Conservation (phyloP, 2,888 invertebrate genomes). For the Abrostola tripartita region DNA sequence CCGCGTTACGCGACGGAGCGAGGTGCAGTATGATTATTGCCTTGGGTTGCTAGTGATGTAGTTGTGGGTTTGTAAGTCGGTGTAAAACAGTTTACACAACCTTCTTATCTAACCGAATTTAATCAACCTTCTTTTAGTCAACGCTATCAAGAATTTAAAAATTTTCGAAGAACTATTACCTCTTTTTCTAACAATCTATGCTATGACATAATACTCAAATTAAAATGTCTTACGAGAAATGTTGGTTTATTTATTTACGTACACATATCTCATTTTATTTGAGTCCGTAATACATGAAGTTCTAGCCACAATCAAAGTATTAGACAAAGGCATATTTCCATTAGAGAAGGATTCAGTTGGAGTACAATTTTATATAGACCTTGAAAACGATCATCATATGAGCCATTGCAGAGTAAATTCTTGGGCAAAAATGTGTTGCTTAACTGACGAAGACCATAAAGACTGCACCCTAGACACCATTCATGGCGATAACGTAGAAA, state of each 20-base stretch:
- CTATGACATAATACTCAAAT: slow-evolving; percentile 36
- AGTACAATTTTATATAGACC: slow-evolving; percentile 73
- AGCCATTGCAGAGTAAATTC: slow-evolving; percentile 62
- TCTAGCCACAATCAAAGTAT: slow-evolving; percentile 60
- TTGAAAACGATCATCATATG: slow-evolving; percentile 67
- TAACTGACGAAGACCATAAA: slow-evolving; percentile 59
- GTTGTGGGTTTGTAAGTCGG: too few species aligned
- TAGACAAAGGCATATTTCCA: slow-evolving; percentile 75
- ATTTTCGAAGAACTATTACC: not conserved
- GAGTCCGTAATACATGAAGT: slow-evolving; percentile 37
- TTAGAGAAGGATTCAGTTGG: slow-evolving; percentile 70
- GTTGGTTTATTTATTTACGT: slow-evolving; percentile 43
- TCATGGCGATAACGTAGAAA: slow-evolving; percentile 54
- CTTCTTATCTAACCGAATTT: too few species aligned
- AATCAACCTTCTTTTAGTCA: too few species aligned
- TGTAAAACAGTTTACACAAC: too few species aligned
- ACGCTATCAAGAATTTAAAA: not conserved
- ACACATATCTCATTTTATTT: slow-evolving; percentile 50
- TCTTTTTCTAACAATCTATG: slow-evolving; percentile 9
- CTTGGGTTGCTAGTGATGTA: too few species aligned
- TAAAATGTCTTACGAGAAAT: slow-evolving; percentile 52
- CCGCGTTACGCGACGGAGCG: too few species aligned
- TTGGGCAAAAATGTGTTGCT: slow-evolving; percentile 68
- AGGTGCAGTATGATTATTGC: too few species aligned
- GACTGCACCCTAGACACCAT: slow-evolving; percentile 65